Percentiles rank a stretch among this genome's conserved stretches.
These are phyloP conservation scores for Limnephilus marmoratus DNA, from an alignment of 2,888 invertebrate species.

Conservation along the genomic window DNA sequence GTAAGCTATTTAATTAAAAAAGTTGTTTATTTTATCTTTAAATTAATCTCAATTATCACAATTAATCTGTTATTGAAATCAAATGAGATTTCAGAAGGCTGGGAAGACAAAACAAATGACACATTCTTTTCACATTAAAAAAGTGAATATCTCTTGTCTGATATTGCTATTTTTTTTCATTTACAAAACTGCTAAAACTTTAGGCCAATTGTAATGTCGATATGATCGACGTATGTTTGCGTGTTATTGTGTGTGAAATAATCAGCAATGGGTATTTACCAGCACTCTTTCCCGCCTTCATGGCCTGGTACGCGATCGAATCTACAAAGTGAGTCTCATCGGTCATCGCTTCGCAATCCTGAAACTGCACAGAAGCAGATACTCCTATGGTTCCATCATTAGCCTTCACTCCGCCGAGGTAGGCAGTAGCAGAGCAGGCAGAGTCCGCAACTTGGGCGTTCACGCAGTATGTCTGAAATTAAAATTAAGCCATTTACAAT, in stretches of 20 bases:
- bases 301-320: conserved; percentile 84
- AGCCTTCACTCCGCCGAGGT: conserved; percentile 83
- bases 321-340: conserved; percentile 78
- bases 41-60: not conserved
- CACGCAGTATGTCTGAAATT: conserved; percentile 78
- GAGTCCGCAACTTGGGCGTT: conserved; percentile 86
- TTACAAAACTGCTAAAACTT: too few relatives aligned
- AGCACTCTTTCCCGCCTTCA: conserved; percentile 75
- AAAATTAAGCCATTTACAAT: not conserved
- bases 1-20: not conserved
- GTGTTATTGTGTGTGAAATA: not conserved
- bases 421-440: conserved; percentile 85
- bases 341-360: conserved; percentile 81
- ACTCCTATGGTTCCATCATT: conserved; percentile 84
- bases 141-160: too few relatives aligned
- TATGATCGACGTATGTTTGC: not conserved
- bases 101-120: not conserved
- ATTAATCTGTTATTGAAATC: not conserved
- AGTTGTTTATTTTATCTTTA: not conserved
- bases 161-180: too few relatives aligned
- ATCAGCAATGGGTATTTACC: conserved; percentile 68
- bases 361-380: conserved; percentile 80
- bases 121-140: not conserved
- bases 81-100: not conserved
- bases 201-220: too few relatives aligned